phyloP scores from a whole-genome alignment of 2,888 invertebrate genomes.

The Rhingia campestris region DNA sequence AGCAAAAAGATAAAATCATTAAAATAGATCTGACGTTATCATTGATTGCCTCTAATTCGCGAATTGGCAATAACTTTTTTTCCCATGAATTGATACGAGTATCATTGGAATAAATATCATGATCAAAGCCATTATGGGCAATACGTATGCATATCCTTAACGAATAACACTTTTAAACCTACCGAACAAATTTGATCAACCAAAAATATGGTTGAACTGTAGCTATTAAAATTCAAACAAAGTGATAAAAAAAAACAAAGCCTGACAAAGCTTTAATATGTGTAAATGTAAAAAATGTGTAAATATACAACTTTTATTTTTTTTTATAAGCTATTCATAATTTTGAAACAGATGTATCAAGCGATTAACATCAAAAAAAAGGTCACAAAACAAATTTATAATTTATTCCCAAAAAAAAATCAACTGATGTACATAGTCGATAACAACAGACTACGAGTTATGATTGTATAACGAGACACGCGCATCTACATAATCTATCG shows the following conservation, averaged over 20 bases:
- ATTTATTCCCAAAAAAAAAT: slow-evolving; percentile 17
- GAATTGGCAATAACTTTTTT: slow-evolving; percentile 29
- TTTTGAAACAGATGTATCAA: slow-evolving; percentile 31
- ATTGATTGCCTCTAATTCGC: slow-evolving; percentile 10
- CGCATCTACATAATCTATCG: slow-evolving; percentile 48
- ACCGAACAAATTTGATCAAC: neutral
- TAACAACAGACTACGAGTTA: slow-evolving; percentile 28
- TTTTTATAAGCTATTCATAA: slow-evolving; percentile 28
- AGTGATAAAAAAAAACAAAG: slow-evolving; percentile 5
- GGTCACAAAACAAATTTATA: slow-evolving; percentile 1
- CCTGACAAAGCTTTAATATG: slow-evolving; percentile 14
- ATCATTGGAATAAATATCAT: slow-evolving; percentile 8
- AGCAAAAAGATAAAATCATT: neutral
- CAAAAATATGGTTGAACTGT: neutral
- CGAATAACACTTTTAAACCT: neutral
- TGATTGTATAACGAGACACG: slow-evolving; percentile 30
- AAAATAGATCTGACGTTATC: neutral
- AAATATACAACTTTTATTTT: slow-evolving; percentile 13
- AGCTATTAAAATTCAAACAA: slow-evolving; percentile 8
- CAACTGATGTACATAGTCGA: neutral
- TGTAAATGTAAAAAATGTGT: slow-evolving; percentile 42
- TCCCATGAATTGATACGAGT: slow-evolving; percentile 19
- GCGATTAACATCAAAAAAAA: slow-evolving; percentile 19
- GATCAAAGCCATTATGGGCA: slow-evolving; percentile 22
- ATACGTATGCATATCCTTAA: slow-evolving; percentile 16